Base-by-base conservation (phyloP, 2,113 vertebrate genomes). In the Thamnophis sirtalis region DNA sequence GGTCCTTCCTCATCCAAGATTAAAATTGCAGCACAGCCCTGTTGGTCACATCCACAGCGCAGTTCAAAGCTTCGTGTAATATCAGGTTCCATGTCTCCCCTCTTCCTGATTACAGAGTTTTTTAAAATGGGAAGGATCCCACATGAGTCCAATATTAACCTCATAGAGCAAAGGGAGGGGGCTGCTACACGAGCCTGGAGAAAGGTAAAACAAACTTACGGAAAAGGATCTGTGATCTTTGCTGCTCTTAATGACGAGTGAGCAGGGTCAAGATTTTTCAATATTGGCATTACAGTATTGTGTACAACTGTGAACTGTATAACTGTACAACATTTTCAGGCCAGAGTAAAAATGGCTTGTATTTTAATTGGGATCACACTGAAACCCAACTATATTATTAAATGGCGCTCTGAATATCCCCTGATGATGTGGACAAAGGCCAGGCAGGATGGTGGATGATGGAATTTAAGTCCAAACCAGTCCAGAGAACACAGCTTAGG, bases 1-100 rank as follows among this genome's bases (percentile, higher is more conserved):
- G 96, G 95, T 94, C 93, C 96, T 93, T 94, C 95, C 92, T 93
- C 63, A 95, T 55, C 95, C 96, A 94, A 92, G 95, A 33, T 68
- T 91, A 87, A 93, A 93, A 49, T 73, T 49, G 8, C 49, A 53
- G 87, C 38, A 86, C 9, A 55, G 87, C 4, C 17, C 55, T 24
- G 38, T 48, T 28, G 24, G n/a, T 89, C 92, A 93, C 0, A 4
- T 26, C 0, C 84, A 91, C 28, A 88, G 33, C 80, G 48, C 10
- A 10, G 50, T 94, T 93, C 38, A 26, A 88, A 86, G 3, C 0
- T 1, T 90, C 88, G 50, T 2, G 24, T 0, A 0, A 49, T 19
- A 9, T 60, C 26, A 1, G 92, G 33, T 93, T 87, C 50, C 49
- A 50, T 60, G 24, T 80, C 58, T 87, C 38, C 38, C 43, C 3